Base-by-base conservation (phyloP, 1,140 invertebrate genomes). In the Magallana gigas region DNA sequence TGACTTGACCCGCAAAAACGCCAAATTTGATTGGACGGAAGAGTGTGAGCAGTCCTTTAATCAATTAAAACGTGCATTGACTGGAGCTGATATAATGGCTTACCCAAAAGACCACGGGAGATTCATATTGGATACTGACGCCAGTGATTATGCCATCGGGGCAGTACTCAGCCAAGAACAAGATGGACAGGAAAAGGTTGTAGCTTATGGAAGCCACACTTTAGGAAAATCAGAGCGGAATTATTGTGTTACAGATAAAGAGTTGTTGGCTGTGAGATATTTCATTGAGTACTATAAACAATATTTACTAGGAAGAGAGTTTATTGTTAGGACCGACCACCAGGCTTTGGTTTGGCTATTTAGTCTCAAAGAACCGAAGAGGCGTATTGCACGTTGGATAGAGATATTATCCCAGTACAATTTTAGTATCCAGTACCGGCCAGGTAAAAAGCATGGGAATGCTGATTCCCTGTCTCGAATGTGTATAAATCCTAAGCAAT, bases 51-150 rank as follows among this genome's bases (percentile, higher is more conserved):
- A 90, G 60, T 64, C 85, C 29, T 92, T 92, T 86, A 29, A 91
- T n/a, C 57, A 62, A 4, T 57, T 92, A 11, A 90, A 92, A 71
- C 18, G 82, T 16, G 57, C 29, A 8, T 83, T 92, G 48, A 89
- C 68, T 4, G 76, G 68, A 23, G 58, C 89, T 18, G 88, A 90
- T 60, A 81, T 92, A 58, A 83, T 91, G 56, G 85, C 68, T 57
- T 90, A 88, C 23, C 86, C 87, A 29, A 62, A 14, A 23, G 58
- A 60, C 9, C 80, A 57, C 14, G 68, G 76, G 5, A 81, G 68
- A n/a, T 93, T 90, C 87, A 89, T 91, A n/a, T 18, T 93, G 14
- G 90, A 92, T n/a, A 90, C 88, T n/a, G 92, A 93, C 85, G 91
- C 89, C n/a, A 89, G 86, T 82, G 89, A 92, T 64, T 16, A 76